A percentile compares a stretch with the other conserved stretches of the same genome.
These are phyloP conservation scores for Eupithecia subumbrata DNA, from an alignment of 2,888 invertebrate genomes.

Conservation along the genomic window DNA sequence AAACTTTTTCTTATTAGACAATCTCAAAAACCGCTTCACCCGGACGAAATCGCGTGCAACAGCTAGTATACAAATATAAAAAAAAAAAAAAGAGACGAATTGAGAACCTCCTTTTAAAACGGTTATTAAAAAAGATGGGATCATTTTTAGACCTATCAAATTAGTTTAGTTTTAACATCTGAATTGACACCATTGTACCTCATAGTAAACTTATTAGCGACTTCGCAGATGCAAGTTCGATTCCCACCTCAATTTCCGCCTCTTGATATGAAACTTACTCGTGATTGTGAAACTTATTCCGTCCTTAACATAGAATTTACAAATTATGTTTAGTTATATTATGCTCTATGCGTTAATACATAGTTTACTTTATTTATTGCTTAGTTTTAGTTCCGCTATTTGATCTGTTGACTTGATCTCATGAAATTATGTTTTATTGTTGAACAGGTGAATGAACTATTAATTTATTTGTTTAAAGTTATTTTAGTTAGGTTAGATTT, in stretches of 20 bases:
- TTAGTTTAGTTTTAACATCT: no score
- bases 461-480: constrained; percentile 1
- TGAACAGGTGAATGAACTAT: background rate
- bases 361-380: background rate
- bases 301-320: background rate
- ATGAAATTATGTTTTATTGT: constrained; percentile 3
- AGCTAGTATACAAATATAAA: no score
- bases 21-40: no score
- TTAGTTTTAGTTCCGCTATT: background rate
- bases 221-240: background rate
- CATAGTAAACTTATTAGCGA: background rate
- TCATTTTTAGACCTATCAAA: no score
- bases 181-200: no score
- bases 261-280: background rate
- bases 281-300: background rate
- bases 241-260: background rate
- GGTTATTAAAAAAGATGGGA: no score
- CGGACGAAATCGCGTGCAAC: no score
- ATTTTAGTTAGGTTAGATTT: background rate
- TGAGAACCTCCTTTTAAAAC: no score
- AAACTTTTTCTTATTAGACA: no score
- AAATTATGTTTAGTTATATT: background rate
- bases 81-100: no score
- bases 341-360: background rate
- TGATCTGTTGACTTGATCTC: background rate